Base-by-base conservation (phyloP, 2,113 vertebrate species). In the Anoura caudifer region DNA sequence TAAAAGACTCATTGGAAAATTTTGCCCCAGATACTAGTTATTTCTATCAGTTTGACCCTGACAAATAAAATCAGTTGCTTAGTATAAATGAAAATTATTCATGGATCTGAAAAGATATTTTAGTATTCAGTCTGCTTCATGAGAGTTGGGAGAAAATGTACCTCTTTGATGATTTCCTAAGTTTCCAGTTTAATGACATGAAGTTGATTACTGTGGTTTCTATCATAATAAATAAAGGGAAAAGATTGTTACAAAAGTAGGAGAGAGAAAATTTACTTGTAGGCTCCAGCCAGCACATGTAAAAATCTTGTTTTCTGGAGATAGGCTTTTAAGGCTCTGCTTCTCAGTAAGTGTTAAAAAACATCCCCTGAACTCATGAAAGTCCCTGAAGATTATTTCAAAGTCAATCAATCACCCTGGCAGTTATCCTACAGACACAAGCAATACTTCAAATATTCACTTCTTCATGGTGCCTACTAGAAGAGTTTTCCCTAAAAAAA, bases 61-160 rank as follows among this genome's bases (percentile, higher is more conserved):
- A 97, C 97, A 98, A 97, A 97, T 94, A 94, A 97, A 97, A 96
- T 92, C 93, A 96, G 54, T 63, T 56, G 19, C 89, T 95, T 59
- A 81, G 76, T 85, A 83, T 96, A 77, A 97, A 43, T 69, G 28
- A 81, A 93, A 89, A 63, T 91, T 91, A 70, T 88, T 43, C 84
- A 83, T 82, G 0, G 22, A n/a, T 72, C 15, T 80, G 36, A 84
- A 54, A 52, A 63, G 26, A 70, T 59, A 92, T 75, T 5, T 87
- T 22, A 36, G 47, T 73, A 45, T 2, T 11, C 61, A 61, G 43
- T 3, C 33, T 87, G 33, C 31, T 61, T 50, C 24, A n/a, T 56
- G 20, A 94, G 63, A 63, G 28, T 54, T 90, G 28, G 6, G 0
- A 94, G 54, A 76, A 92, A 73, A 85, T 12, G 0, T 65, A 52